Conservation (phyloP, 2,113 vertebrate species). For the Sceloporus tristichus region DNA sequence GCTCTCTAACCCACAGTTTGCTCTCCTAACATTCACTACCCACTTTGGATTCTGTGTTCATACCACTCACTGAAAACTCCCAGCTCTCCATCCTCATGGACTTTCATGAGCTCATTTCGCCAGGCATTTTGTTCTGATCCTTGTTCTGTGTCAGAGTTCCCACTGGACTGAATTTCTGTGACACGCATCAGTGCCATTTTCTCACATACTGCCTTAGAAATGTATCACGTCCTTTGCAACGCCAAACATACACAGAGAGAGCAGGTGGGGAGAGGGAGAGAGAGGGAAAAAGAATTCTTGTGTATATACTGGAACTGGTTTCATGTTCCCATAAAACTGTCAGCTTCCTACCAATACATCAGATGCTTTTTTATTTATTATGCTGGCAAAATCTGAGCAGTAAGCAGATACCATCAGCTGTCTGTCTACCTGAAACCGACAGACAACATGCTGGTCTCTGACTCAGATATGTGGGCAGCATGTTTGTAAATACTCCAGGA, state of each 20-base stretch:
- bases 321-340: neutral
- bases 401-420: neutral
- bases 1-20: neutral
- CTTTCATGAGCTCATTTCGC: neutral
- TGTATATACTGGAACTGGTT: constrained; percentile 14
- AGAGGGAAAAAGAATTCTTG: neutral
- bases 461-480: neutral
- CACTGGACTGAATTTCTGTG: neutral
- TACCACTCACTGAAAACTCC: neutral
- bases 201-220: constrained; percentile 56
- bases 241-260: no score
- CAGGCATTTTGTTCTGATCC: neutral
- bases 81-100: neutral
- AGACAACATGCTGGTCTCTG: neutral
- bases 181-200: constrained; percentile 36
- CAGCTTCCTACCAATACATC: neutral
- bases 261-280: neutral
- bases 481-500: neutral
- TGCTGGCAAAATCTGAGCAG: neutral
- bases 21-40: neutral
- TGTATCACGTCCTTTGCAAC: constrained; percentile 42
- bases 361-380: constrained; percentile 23
- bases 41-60: neutral
- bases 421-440: neutral
- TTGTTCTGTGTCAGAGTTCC: neutral